These are phyloP conservation scores for Todus mexicanus DNA, from an alignment of 2,797 vertebrate species.

Conservation along the genomic window DNA sequence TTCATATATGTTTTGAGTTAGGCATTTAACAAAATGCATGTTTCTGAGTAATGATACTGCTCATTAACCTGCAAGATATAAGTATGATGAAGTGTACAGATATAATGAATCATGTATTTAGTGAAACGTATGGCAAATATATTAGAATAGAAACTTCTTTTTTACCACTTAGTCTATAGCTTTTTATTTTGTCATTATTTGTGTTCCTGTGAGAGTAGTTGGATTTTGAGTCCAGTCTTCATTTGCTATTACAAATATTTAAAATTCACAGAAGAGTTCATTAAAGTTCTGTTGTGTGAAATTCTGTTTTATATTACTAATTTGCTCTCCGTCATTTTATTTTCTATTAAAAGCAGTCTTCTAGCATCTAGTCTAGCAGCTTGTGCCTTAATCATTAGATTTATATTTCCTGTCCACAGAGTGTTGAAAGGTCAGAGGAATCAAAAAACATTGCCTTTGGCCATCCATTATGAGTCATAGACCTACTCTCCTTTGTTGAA, in stretches of 20 bases:
- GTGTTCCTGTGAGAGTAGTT: not conserved
- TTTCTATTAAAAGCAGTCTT: constrained; percentile 18
- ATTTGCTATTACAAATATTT: constrained; percentile 21
- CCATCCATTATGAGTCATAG: constrained; percentile 60
- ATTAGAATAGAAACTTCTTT: not conserved
- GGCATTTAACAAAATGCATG: not conserved
- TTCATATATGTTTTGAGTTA: not conserved
- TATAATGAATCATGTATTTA: not conserved
- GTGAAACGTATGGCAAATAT: not conserved
- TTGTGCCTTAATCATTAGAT: constrained; percentile 48
- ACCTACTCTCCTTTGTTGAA: constrained; percentile 54
- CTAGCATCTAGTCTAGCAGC: not conserved
- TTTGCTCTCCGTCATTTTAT: constrained; percentile 7
- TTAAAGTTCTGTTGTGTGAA: constrained; percentile 14
- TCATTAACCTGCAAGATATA: not conserved
- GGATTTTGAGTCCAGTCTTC: not conserved
- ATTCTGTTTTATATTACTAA: not conserved
- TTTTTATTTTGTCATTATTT: not conserved
- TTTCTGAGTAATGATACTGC: not conserved
- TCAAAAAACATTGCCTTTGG: constrained; percentile 65
- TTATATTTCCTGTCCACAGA: constrained; percentile 45
- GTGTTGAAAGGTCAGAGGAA: constrained; percentile 59
- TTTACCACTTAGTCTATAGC: not conserved
- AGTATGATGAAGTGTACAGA: not conserved
- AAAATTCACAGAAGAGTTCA: not conserved